These are phyloP conservation scores for Sycophila sp. DNA, from an alignment of 1,140 invertebrate species.

Conservation along the genomic window DNA sequence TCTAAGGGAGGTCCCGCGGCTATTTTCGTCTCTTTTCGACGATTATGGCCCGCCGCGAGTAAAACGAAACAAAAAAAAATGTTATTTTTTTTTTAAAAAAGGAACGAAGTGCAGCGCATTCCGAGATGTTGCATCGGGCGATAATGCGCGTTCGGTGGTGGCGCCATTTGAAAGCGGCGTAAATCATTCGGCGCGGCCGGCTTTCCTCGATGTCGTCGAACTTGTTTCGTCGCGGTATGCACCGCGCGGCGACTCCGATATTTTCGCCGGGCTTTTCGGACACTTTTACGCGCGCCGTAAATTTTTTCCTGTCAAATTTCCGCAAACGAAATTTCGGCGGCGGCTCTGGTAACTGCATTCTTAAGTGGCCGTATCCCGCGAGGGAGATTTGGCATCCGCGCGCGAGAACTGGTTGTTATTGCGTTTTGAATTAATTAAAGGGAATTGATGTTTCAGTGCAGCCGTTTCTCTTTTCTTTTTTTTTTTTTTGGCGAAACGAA, in stretches of 20 bases:
- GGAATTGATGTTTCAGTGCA: too few relatives aligned
- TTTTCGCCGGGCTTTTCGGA: background rate
- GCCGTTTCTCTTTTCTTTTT: background rate
- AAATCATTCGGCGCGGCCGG: conserved; percentile 1
- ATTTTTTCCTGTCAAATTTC: too few relatives aligned
- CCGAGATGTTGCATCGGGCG: background rate
- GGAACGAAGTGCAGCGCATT: too few relatives aligned
- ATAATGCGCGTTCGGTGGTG: background rate
- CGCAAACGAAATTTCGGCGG: too few relatives aligned
- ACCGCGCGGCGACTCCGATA: background rate
- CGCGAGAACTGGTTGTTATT: too few relatives aligned
- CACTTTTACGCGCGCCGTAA: background rate
- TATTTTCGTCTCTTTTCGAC: conserved; percentile 5
- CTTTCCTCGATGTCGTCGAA: background rate
- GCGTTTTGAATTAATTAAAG: too few relatives aligned
- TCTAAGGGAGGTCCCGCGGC: background rate
- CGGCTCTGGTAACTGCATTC: too few relatives aligned
- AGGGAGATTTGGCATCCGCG: too few relatives aligned
- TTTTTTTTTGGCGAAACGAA: background rate
- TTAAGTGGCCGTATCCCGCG: too few relatives aligned
- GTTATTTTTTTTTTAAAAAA: too few relatives aligned
- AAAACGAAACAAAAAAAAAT: too few relatives aligned
- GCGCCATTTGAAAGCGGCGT: background rate
- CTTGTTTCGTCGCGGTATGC: conserved; percentile 14
- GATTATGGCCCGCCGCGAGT: background rate